Evolutionary conservation across 2,888 invertebrate genomes (phyloP), one percentile per base, ranked within the genome.

Genomic region (Agonum fuliginosum): DNA sequence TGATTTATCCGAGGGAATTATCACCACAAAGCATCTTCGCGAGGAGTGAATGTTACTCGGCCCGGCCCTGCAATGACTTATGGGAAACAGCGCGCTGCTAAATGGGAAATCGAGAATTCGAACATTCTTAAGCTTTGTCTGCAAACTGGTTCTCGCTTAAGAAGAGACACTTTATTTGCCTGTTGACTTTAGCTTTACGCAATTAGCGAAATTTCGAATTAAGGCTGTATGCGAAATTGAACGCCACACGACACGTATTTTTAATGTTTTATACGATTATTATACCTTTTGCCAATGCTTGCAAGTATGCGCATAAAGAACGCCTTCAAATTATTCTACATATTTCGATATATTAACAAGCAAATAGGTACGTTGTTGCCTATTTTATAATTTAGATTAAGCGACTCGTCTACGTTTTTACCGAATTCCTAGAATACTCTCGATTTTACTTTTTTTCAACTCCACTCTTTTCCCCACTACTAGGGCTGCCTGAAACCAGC

Each of bases 1-100:
- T 51, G 71, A 71, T 71, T 71, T 71, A 71, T 71, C 51, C 71
- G 8, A 24, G 48, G 8, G 30, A 30, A 51, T 71, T 51, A 71
- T 71, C 71, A 71, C 51, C 51, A 51, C 51, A 22, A 46, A 71
- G 27, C 51, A 71, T 71, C 71, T 71, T 70, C 46, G 20, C 37
- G 37, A 37, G 46, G 46, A 70, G 46, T 71, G 51, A 24, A 71
- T 71, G 46, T 48, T 71, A n/a, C 48, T 24, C 51, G 30, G 71
- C 30, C 48, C 71, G 71, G 48, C 48, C 71, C 48, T 71, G 48
- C 48, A 27, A 27, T 51, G 48, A 14, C 48, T 46, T 46, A 46
- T 46, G 46, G 46, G 46, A 46, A 12, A 17, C 30, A 3, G 12
- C 46, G 46, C 37, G 12, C 46, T 12, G 46, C 12, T 12, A 12